Evolutionary conservation across 2,113 vertebrate genomes (phyloP).

Genomic region (Probosciger aterrimus): DNA sequence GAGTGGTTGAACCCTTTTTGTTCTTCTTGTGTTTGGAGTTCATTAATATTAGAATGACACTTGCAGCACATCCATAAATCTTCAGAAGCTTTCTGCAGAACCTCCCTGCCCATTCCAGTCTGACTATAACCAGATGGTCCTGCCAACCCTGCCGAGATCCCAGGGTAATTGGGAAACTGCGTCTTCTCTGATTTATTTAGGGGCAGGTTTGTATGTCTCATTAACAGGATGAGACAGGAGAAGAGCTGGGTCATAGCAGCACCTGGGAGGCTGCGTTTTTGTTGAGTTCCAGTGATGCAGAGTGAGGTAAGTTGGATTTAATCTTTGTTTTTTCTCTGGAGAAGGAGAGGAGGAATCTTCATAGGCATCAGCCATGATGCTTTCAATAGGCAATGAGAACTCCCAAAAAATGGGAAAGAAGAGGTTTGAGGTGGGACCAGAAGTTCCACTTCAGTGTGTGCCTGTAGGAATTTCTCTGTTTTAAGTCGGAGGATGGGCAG

Average conservation of each 20-base stretch:
- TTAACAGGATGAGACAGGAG: background rate
- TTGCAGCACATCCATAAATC: background rate
- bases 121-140: background rate
- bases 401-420: background rate
- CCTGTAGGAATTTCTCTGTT: background rate
- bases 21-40: background rate
- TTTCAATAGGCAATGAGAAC: background rate
- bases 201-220: background rate
- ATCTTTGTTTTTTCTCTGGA: background rate
- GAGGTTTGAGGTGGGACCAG: background rate
- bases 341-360: background rate
- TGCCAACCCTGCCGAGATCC: background rate
- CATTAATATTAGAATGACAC: background rate
- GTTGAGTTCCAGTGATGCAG: background rate
- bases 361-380: rapidly evolving
- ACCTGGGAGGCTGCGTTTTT: background rate
- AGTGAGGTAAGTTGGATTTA: background rate
- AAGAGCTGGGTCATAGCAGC: background rate
- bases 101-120: background rate
- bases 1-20: background rate
- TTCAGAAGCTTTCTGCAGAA: background rate
- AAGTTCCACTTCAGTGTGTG: background rate
- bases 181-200: background rate
- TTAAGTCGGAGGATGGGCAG: background rate
- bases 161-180: background rate